Evolutionary conservation across 2,888 invertebrate species (phyloP), one percentile per base, ranked within the genome.

Genomic region (Lithophane leautieri): DNA sequence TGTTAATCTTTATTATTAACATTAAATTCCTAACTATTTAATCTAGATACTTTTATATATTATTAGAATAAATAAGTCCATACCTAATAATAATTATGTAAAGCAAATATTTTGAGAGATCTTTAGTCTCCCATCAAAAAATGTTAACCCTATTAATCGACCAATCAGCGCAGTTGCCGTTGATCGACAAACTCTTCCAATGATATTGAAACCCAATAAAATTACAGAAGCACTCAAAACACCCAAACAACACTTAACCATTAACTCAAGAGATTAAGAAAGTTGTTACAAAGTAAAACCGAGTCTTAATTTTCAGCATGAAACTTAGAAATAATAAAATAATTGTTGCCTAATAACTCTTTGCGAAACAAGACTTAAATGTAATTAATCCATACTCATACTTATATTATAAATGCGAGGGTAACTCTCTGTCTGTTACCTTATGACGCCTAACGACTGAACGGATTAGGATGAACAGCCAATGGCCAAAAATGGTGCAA

Each of bases 271-370:
- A 47, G 47, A 68, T 71, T 63, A 54, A 58, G 34, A 70, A 76
- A 71, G 63, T 70, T 71, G 12, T 50, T 61, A 19, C 63, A 54
- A 68, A 81, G 82, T 77, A 65, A 54, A 68, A 71, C 67, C 7
- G 42, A 54, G 19, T 54, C 42, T 70, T 68, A 47, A 81, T 60
- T 76, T 68, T 58, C 12, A 60, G 9, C n/a, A 60, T 68, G 52
- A 75, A 65, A 60, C 40, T 65, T 63, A 28, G 6, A 68, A 74
- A 60, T 63, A 47, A 47, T 69, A n/a, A 72, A n/a, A 34, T 60
- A 40, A 66, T 47, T 66, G 22, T 28, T n/a, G 44, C 70, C 28
- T 77, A 22, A 25, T 63, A 58, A 9, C 50, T 8, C n/a, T 34
- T 56, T n/a, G 19, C 9, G 16, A 75, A 81, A 61, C 47, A 40